Evolutionary conservation across 2,888 invertebrate genomes (phyloP), one percentile per base, ranked within the genome.

Genomic region (Eucriotettix oculatus): DNA sequence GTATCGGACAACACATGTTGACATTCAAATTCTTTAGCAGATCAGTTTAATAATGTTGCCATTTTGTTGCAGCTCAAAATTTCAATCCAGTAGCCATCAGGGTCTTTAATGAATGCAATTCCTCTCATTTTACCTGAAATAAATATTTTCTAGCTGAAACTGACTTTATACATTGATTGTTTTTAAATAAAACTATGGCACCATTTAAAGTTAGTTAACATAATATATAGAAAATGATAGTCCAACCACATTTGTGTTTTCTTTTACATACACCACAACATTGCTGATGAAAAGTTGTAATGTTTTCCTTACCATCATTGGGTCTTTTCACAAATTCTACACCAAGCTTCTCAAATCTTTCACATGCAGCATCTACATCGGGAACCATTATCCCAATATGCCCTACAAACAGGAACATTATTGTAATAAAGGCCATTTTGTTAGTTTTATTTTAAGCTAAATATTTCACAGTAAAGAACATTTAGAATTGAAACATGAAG

Each of bases 41-140:
- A 14, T 48, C 9, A 12, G 12, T 12, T 14, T 48, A n/a, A 48
- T n/a, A 48, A 9, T 5, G 48, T n/a, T 9, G 59, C 55, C 61
- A 64, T 62, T 42, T 56, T 59, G 16, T 58, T 52, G 17, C 57
- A 54, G 52, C 54, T 62, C 16, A 93, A 83, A 62, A 94, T 90
- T 73, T 96, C 95, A 68, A 96, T 94, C 94, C 94, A 94, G 71
- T 96, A 96, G 42, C 93, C 95, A 72, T 96, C 96, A 0, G 96
- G 96, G 72, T 96, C 96, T 68, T 91, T 87, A 62, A 96, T 91
- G 72, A 96, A 96, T 1, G 95, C 96, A 56, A 96, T 75, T 0
- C 92, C 92, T 72, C 89, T 93, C 92, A 95, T 94, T 71, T 88
- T 90, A 0, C 93, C 93, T 78, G 68, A 12, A 71, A 71, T 60